Base-by-base conservation (phyloP, 2,113 vertebrate species). In the Nothobranchius furzeri region DNA sequence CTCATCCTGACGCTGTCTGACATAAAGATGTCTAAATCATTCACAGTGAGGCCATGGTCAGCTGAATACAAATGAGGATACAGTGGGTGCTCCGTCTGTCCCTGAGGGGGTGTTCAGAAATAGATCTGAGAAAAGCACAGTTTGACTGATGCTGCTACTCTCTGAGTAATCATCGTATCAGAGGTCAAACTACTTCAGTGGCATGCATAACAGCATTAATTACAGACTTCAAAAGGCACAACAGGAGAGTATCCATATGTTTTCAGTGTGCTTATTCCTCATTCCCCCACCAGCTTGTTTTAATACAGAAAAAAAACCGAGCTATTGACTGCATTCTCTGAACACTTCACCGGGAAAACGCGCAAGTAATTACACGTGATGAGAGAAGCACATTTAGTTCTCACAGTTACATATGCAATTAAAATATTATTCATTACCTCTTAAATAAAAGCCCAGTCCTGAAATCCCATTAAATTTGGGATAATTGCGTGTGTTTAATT, bases 141-240 rank as follows among this genome's bases (percentile, higher is more conserved):
- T 93, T 89, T 96, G 95, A 97, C 92, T 95, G 95, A 97, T 96
- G 94, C 92, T 87, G 93, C 91, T 93, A 93, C 94, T 91, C 90
- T 84, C 92, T 95, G 94, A 96, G 92, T 96, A 98, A 98, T 95
- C 95, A 96, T 93, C 85, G 90, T 95, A 94, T 96, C 95, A 96
- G 84, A 88, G 88, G 95, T 97, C 95, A 98, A 95, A 93, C 95
- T 94, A 95, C 95, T 96, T 95, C 94, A 95, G 95, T 70, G 67
- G 90, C 90, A 94, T 86, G 91, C 91, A 90, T 95, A 96, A 95
- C 95, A 95, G 96, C 96, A 96, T 96, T 98, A 96, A 97, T 98
- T 96, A 97, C 94, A 94, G 93, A 93, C 94, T 94, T 95, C 9
- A 95, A 93, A 93, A 91, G 94, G 92, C 94, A 92, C 95, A 92